Evolutionary conservation across 1,140 invertebrate species (phyloP), one percentile per base, ranked within the genome.

Genomic region (Eueides isabella): DNA sequence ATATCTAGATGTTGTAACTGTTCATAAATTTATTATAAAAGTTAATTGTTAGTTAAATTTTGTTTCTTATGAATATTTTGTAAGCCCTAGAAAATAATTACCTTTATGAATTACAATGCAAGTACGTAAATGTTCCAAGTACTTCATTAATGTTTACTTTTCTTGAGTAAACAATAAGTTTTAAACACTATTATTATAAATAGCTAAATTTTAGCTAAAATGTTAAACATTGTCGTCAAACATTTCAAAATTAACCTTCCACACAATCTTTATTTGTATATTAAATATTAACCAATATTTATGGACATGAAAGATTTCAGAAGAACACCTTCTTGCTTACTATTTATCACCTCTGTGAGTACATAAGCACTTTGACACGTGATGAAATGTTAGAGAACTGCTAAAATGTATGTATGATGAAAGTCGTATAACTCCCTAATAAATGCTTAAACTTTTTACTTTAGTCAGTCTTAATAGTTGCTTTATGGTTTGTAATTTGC

Each of bases 301-400:
- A 66, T 28, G 64, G 19, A 26, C 19, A 66, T 66, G 64, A 66
- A 66, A 66, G 64, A 66, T 38, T 35, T 66, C 19, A 41, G 28
- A 64, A 64, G 19, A 55, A 7, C 48, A 26, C 9, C n/a, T 26
- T 55, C 41, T 66, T 38, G 23, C 11, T 2, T 14, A 41, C 64
- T 38, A 66, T 66, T 66, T 66, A 66, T 66, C 64, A 66, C 33
- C 7, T 41, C 11, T 16, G 11, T 29, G 16, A 29, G 26, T 30
- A 1, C 29, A 23, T 65, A 26, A 14, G 64, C 64, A 66, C 64
- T 14, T 38, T 64, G 62, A n/a, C 16, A 64, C 30, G 19, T 29
- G 28, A 19, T 3, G 41, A 48, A 48, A 48, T 48, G n/a, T 48
- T 19, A 16, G 16, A 48, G 41, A 26, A 55, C 48, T 55, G 48